Evolutionary conservation across 2,797 vertebrate species (phyloP), one percentile per base, ranked within the genome.

Genomic region (Brachymystax lenok): DNA sequence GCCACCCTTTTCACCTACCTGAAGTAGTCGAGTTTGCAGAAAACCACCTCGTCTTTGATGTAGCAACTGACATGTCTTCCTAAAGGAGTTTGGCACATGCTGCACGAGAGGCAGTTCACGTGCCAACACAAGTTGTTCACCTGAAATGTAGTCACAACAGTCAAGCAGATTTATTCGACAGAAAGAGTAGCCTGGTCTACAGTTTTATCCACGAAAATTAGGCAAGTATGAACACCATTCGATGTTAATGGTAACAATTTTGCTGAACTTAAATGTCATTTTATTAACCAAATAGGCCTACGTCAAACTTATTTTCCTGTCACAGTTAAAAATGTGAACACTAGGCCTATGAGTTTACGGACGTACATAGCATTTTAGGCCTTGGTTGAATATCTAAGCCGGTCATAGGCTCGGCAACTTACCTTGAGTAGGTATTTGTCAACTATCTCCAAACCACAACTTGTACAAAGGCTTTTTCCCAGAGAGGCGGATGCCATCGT

Each of bases 11-110:
- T 46, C 40, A 63, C 59, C 21, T 63, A 94, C 94, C 98, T 97
- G 94, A 99, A 98, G 91, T 99, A 99, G 92, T 99, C 98, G 0
- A 99, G 95, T 92, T 99, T 99, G 93, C 98, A 99, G 92, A 97
- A 99, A 81, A 99, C 95, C 80, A 98, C 96, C 87, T 95, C 96
- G 68, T 99, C 97, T 92, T 98, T 99, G 85, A 99, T 96, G 74
- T 97, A 99, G 88, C 98, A 99, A 94, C 97, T 99, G 40, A 97
- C 96, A 8, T 99, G 98, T 72, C 97, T 95, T 77, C 97, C 97
- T 46, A 99, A 90, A 7, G 97, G 98, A 0, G 96, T 97, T 75
- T 95, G 94, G 88, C 98, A 99, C 64, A 99, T 96, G 1, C 96
- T 98, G 92, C 98, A 99, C 0, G 96, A 96, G 54, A 99, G 96